Conservation (phyloP, 2,888 invertebrate species). For the Altica lythri region DNA sequence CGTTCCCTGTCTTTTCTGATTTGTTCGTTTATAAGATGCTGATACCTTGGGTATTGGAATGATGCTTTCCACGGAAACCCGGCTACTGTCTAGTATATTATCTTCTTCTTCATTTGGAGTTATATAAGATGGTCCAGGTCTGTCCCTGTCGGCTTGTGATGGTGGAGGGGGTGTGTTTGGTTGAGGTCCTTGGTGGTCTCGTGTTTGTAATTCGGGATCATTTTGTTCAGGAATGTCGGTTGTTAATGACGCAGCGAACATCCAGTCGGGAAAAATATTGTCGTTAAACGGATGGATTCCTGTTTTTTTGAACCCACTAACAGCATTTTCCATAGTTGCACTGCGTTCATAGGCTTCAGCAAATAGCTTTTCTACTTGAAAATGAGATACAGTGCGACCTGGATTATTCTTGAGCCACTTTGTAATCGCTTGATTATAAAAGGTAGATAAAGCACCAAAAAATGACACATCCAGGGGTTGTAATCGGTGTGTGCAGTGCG, state of each 20-base stretch:
- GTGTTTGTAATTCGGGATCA: background rate
- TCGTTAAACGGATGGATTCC: slow-evolving; percentile 20
- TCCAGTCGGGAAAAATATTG: background rate
- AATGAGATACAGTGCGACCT: slow-evolving; percentile 43
- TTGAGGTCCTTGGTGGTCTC: background rate
- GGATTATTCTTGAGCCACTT: slow-evolving; percentile 43
- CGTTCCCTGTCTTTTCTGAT: background rate
- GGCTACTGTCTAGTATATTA: too few species aligned
- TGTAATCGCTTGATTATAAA: slow-evolving; percentile 38
- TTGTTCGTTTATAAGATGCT: background rate
- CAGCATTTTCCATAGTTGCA: background rate
- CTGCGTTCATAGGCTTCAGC: background rate
- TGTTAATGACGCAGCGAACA: background rate
- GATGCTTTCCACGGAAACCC: background rate
- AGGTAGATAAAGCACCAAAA: background rate
- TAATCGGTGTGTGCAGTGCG: background rate
- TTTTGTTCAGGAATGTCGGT: background rate
- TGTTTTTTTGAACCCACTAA: background rate
- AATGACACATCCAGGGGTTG: background rate
- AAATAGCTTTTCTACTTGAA: slow-evolving; percentile 27
- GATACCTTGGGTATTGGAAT: slow-evolving; percentile 1
- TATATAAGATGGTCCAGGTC: too few species aligned
- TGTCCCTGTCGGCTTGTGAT: too few species aligned
- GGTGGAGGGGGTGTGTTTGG: background rate
- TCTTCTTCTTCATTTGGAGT: too few species aligned